Base-by-base conservation (phyloP, 1,140 invertebrate genomes). In the Tyrophagus putrescentiae region DNA sequence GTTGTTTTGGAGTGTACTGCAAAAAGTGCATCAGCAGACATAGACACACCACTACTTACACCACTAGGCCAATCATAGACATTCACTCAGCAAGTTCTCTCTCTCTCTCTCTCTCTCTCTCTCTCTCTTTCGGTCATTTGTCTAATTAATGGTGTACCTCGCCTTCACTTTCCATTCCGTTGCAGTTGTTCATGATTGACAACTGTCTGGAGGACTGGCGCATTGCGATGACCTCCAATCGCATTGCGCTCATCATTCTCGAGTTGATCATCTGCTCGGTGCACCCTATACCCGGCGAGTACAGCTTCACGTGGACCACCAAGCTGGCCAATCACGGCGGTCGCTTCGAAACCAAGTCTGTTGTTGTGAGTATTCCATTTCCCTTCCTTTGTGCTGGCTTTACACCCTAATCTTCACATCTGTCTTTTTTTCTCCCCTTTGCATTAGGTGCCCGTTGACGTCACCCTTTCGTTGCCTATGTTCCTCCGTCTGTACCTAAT, bases 181-280 rank as follows among this genome's bases (percentile, higher is more conserved):
- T 77, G 39, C 78, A 96, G 91, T 80, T 96, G 76, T 96, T 95
- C 78, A 93, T 95, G 87, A 95, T 96, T 77, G 91, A 97, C 80
- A 98, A 98, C 79, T 97, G 93, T 77, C 92, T 95, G 54, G 95
- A 98, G 75, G 95, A 99, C 77, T 99, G 95, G 95, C 80, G 94
- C 70, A 98, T 99, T 76, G 94, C 95, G 64, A 94, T 98, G 84
- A 98, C 94, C 60, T 94, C 87, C 84, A 86, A 92, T 75, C 77
- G 92, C 72, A 88, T 92, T 75, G 80, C 82, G 65, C 89, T 95
- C 76, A 92, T 98, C 70, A 77, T 81, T 32, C 78, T 95, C 66
- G 95, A 99, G 75, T 77, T 99, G 64, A 72, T 83, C 62, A 87
- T 98, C 70, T 98, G 95, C 76, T 89, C 89, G 67, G 82, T 98